Percentiles rank a stretch among this genome's conserved stretches.
These are phyloP conservation scores for Melierax canorus DNA, from an alignment of 2,113 vertebrate species.

Conservation along the genomic window DNA sequence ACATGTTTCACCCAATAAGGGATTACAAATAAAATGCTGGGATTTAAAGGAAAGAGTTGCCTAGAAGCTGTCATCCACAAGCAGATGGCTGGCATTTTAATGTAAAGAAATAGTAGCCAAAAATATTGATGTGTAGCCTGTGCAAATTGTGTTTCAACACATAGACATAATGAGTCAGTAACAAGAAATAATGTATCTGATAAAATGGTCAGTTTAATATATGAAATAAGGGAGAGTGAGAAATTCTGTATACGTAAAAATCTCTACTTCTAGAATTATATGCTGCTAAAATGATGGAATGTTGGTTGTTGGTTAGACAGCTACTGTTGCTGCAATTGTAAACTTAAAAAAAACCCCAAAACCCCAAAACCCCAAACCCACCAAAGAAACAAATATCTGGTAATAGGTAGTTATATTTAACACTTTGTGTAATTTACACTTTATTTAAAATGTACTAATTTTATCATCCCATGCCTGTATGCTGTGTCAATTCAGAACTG, in stretches of 20 bases:
- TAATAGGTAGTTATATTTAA: not conserved
- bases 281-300: not conserved
- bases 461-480: not conserved
- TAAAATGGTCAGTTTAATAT: not conserved
- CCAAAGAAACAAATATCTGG: not conserved
- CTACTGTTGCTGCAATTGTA: not conserved
- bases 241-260: not conserved
- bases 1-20: not conserved
- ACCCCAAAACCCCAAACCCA: not conserved
- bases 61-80: not conserved
- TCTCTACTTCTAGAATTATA: not conserved
- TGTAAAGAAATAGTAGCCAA: not conserved
- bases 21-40: not conserved
- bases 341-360: accelerated
- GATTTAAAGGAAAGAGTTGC: not conserved
- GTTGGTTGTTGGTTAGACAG: not conserved
- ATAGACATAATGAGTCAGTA: not conserved
- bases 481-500: not conserved
- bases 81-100: constrained; percentile 16
- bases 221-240: not conserved
- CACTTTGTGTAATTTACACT: not conserved
- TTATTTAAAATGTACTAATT: not conserved
- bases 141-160: not conserved
- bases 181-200: not conserved
- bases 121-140: not conserved